phyloP scores from a whole-genome alignment of 2,113 vertebrate genomes.

The Trochalopteron elliotii region DNA sequence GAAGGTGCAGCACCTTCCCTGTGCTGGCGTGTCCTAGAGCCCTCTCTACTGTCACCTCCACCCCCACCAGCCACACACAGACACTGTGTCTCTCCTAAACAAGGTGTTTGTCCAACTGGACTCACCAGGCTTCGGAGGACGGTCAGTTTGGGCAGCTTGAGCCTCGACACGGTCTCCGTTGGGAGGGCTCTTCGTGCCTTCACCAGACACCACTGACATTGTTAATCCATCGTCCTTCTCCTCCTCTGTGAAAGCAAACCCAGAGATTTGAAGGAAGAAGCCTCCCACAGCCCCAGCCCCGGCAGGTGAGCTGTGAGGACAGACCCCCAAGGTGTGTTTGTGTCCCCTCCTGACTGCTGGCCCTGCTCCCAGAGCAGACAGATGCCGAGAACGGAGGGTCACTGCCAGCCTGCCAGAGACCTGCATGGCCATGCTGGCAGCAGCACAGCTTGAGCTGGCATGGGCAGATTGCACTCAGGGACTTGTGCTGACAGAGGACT shows the following conservation, averaged over 20 bases:
- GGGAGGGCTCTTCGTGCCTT: constrained; percentile 48
- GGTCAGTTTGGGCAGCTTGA: background rate
- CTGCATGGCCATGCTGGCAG: background rate
- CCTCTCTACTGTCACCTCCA: background rate
- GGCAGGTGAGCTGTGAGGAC: rapidly evolving
- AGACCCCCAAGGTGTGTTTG: background rate
- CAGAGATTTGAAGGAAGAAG: background rate
- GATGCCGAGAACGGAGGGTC: rapidly evolving
- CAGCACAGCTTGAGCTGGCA: background rate
- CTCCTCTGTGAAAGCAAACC: constrained; percentile 48
- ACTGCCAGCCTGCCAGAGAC: background rate
- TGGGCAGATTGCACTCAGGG: background rate
- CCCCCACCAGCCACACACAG: background rate
- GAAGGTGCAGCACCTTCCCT: background rate
- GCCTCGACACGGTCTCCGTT: constrained; percentile 34
- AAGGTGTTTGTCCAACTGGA: background rate
- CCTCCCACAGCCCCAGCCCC: background rate
- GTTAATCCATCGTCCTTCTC: constrained; percentile 62
- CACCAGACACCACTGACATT: constrained; percentile 43
- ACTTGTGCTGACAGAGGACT: background rate
- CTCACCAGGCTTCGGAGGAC: constrained; percentile 42
- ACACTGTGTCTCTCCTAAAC: background rate
- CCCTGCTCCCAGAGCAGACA: background rate
- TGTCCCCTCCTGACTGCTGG: background rate
- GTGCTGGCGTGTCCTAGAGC: rapidly evolving